phyloP scores from a whole-genome alignment of 2,113 vertebrate genomes.

The Ptyas mucosa region DNA sequence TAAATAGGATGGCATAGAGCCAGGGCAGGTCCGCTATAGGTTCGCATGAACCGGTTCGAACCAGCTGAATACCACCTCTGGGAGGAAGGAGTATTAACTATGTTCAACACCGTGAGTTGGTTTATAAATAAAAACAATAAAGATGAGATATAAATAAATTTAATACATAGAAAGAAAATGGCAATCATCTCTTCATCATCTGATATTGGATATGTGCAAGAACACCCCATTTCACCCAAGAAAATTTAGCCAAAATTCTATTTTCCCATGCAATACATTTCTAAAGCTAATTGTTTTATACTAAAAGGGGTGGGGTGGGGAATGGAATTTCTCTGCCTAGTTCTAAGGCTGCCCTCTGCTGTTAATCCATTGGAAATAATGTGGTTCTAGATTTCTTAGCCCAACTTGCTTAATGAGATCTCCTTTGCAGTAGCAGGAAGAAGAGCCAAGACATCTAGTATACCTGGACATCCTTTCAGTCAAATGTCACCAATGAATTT shows the following conservation, averaged over 20 bases:
- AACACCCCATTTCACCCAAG: not conserved
- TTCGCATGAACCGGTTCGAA: too few relatives aligned
- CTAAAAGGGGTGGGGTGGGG: not conserved
- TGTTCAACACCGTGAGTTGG: not conserved
- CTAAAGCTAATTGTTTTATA: not conserved
- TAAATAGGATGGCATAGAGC: too few relatives aligned
- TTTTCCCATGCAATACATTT: not conserved
- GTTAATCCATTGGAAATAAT: not conserved
- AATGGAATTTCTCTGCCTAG: not conserved
- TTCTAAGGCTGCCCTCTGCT: not conserved
- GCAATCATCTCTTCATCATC: not conserved
- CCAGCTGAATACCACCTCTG: too few relatives aligned
- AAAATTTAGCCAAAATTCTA: not conserved
- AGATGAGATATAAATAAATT: not conserved
- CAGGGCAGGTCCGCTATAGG: too few relatives aligned
- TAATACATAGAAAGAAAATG: not conserved
- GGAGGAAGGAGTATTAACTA: not conserved
- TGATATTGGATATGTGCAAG: not conserved
- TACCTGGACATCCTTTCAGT: slow-evolving; percentile 76
- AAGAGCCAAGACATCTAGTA: slow-evolving; percentile 71
- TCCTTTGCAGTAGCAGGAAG: slow-evolving; percentile 32
- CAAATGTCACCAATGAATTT: slow-evolving; percentile 73
- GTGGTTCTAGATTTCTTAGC: slow-evolving; percentile 12
- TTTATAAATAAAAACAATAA: not conserved
- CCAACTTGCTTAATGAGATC: slow-evolving; percentile 37